Conservation (phyloP, 2,888 invertebrate genomes). For the Leucozona laternaria region DNA sequence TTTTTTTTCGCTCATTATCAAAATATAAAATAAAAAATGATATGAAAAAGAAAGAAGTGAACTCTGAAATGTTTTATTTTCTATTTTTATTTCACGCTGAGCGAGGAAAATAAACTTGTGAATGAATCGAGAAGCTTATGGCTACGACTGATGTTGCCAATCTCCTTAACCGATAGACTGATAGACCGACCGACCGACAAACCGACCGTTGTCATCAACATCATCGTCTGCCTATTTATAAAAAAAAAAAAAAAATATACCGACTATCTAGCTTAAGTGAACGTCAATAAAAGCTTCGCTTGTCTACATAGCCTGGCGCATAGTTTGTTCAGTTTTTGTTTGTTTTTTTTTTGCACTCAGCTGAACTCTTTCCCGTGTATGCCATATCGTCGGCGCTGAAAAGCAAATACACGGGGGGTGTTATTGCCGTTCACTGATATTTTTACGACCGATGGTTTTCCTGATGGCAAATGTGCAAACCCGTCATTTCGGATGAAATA, state of each 20-base stretch:
- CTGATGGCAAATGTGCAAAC: slow-evolving; percentile 33
- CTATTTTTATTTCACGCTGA: slow-evolving; percentile 53
- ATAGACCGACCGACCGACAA: not conserved
- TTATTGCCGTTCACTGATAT: slow-evolving; percentile 59
- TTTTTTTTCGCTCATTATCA: slow-evolving; percentile 31
- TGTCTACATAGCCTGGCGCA: slow-evolving; percentile 57
- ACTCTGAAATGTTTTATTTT: slow-evolving; percentile 33
- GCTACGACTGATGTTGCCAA: not conserved
- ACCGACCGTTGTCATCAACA: slow-evolving; percentile 6
- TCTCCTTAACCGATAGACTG: not conserved
- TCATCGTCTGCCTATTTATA: not conserved
- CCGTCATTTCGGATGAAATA: slow-evolving; percentile 20
- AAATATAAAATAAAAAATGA: not conserved
- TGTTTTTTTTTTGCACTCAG: slow-evolving; percentile 5
- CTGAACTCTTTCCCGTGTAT: not conserved
- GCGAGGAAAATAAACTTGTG: slow-evolving; percentile 31
- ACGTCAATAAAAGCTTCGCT: slow-evolving; percentile 57
- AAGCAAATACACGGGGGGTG: slow-evolving; percentile 64
- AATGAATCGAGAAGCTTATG: slow-evolving; percentile 45
- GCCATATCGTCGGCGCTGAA: slow-evolving; percentile 23
- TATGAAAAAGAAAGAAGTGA: slow-evolving; percentile 18
- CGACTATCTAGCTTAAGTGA: slow-evolving; percentile 34
- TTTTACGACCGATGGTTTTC: slow-evolving; percentile 47
- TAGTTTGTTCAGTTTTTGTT: slow-evolving; percentile 35
- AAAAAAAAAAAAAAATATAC: not conserved